Conservation (phyloP, 2,888 invertebrate species). For the Drosophila prostipennis region DNA sequence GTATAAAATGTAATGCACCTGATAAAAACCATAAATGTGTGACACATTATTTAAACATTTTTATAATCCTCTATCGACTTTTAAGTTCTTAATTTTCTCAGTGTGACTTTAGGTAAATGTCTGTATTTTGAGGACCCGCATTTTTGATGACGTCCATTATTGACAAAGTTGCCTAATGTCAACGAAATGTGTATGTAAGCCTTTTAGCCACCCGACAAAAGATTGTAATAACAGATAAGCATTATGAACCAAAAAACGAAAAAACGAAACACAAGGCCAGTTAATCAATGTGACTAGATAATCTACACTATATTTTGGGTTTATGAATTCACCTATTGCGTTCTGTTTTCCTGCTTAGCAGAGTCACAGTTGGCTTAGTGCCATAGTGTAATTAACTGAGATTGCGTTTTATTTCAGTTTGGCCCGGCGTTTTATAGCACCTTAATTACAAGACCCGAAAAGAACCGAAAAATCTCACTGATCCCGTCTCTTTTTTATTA, state of each 20-base stretch:
- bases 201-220: slow-evolving; percentile 16
- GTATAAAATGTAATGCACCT: background rate
- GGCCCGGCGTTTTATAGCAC: background rate
- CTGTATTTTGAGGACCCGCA: background rate
- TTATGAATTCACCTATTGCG: slow-evolving; percentile 2
- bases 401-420: slow-evolving; percentile 6
- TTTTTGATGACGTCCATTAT: background rate
- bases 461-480: slow-evolving; percentile 12
- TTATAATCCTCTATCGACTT: background rate
- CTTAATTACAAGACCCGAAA: slow-evolving; percentile 5
- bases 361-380: slow-evolving; percentile 25
- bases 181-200: slow-evolving; percentile 1
- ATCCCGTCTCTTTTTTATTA: background rate
- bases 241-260: background rate
- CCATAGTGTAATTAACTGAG: slow-evolving; percentile 35
- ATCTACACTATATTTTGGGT: slow-evolving; percentile 1
- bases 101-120: background rate
- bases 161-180: background rate
- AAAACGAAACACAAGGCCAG: slow-evolving; percentile 18
- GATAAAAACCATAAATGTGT: background rate
- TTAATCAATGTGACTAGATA: slow-evolving; percentile 28
- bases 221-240: slow-evolving; percentile 30
- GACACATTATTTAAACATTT: background rate
- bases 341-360: slow-evolving; percentile 7
- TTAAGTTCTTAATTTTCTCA: background rate